These are phyloP conservation scores for Tragulus kanchil DNA, from an alignment of 2,113 vertebrate species.

Conservation along the genomic window DNA sequence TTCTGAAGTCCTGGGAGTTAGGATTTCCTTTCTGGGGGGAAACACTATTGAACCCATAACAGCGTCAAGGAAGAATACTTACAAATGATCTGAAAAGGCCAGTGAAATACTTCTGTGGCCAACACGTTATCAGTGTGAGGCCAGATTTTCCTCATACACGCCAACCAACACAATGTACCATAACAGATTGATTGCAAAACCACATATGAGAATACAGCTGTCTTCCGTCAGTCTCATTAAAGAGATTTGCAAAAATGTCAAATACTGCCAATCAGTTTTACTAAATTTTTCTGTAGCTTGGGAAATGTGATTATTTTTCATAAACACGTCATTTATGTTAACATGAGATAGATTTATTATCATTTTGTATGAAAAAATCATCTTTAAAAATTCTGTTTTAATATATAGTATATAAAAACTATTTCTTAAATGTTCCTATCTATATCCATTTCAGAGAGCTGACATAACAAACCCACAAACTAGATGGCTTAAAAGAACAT, in stretches of 20 bases:
- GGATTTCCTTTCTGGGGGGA: not conserved
- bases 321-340: not conserved
- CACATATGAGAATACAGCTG: not conserved
- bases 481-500: not conserved
- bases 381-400: not conserved
- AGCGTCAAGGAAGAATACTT: not conserved
- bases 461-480: not conserved
- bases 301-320: not conserved
- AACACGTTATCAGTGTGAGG: not conserved
- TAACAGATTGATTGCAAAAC: not conserved
- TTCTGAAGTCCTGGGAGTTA: not conserved
- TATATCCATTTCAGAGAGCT: not conserved
- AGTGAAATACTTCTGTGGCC: not conserved
- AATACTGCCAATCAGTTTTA: not conserved
- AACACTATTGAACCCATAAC: not conserved
- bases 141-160: not conserved
- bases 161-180: not conserved
- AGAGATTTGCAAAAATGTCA: constrained; percentile 12
- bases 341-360: not conserved
- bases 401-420: too few species aligned
- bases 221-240: not conserved
- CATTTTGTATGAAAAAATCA: not conserved
- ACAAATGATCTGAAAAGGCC: not conserved
- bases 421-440: not conserved
- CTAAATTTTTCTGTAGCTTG: not conserved